Percentiles rank a stretch among this genome's conserved stretches.
These are phyloP conservation scores for Maniola hyperantus DNA, from an alignment of 2,888 invertebrate species.

Conservation along the genomic window DNA sequence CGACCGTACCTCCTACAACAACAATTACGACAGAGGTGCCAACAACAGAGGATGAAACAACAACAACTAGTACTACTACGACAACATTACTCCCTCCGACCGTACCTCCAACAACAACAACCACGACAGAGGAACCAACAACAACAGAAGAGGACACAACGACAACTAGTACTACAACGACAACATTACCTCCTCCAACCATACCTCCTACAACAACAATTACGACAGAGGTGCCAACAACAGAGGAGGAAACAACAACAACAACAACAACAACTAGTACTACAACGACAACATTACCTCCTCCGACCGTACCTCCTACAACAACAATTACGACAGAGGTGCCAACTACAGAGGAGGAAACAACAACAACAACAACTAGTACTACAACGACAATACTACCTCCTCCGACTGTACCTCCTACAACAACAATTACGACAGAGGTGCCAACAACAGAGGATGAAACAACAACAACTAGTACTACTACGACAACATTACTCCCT, in stretches of 20 bases:
- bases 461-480: background rate
- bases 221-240: background rate
- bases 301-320: no score
- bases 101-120: background rate
- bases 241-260: background rate
- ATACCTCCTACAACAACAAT: background rate
- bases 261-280: constrained; percentile 8
- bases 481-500: background rate
- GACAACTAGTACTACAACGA: no score
- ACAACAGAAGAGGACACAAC: background rate
- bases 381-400: no score
- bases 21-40: background rate
- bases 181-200: constrained; percentile 1
- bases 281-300: no score
- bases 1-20: background rate
- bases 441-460: background rate
- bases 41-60: background rate
- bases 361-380: no score
- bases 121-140: background rate
- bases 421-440: background rate
- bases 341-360: no score
- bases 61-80: background rate
- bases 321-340: no score
- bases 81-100: constrained; percentile 1
- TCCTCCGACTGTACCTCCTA: background rate